Base-by-base conservation (phyloP, 2,888 invertebrate genomes). In the Epirrhoe alternata region DNA sequence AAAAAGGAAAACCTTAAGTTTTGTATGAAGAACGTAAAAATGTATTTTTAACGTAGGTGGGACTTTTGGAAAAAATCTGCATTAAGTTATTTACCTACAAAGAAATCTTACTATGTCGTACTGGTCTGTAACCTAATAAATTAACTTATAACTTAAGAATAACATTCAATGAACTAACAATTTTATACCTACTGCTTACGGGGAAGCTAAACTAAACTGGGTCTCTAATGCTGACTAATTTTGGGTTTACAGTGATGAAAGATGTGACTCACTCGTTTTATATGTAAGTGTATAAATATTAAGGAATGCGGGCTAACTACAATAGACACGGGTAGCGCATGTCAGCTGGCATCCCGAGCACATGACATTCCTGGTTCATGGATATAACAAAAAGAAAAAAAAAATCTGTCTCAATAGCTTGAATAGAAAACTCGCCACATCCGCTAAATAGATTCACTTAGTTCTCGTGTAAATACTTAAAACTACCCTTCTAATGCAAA, bases 171-270 rank as follows among this genome's bases (percentile, higher is more conserved):
- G 14, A 77, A 87, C 86, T 87, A 87, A 87, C 82, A 79, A 73
- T 72, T 72, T 73, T 74, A 12, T 42, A 35, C 35, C n/a, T 76
- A 79, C 74, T 76, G 86, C 84, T 87, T 85, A 72, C 65, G 81
- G 82, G 83, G 80, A 82, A 85, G 84, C 86, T 85, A 84, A 75
- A 81, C 81, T 85, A 82, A 87, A 77, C 81, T 77, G 77, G 84
- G 85, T 82, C 72, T 68, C 77, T 90, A 92, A 90, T 89, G 80
- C 86, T 83, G 78, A 89, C 87, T 89, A 90, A 90, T 92, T 92
- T 92, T 92, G 90, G 91, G 89, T 92, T 92, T 88, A 82, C 93
- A 93, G 93, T 88, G 90, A 89, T 92, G 91, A 93, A 88, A 88
- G 89, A 90, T 88, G 89, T 90, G 89, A 90, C 78, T 84, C 88